Base-by-base conservation (phyloP, 2,888 invertebrate genomes). In the Scaptomyza caliginosa region DNA sequence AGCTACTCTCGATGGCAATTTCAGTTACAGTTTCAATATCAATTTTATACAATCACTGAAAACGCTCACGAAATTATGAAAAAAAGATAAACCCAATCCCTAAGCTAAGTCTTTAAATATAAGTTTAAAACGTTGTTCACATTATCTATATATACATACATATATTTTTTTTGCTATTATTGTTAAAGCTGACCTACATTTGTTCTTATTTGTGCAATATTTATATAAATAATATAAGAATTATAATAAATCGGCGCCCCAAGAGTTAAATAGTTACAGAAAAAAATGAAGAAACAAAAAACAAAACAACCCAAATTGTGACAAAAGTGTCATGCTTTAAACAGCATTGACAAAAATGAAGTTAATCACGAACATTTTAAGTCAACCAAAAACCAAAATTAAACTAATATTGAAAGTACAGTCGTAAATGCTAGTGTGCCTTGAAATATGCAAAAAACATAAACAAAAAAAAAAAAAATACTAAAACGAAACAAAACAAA, bases 341-440 rank as follows among this genome's bases (percentile, higher is more conserved):
- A 26, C 38, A 34, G 46, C 60, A 38, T 62, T 45, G 46, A 48
- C 36, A 52, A 17, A 49, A 39, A 39, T 34, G 28, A 64, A 43
- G 28, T 32, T 54, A 30, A 40, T 38, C 19, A 46, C 54, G 49
- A 65, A 49, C 55, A 42, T 60, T 57, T 57, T 51, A 68, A 67
- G 65, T 66, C 52, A 62, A 66, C 54, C 49, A 42, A 74, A 34
- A 71, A 69, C 54, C 34, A 54, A 66, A 62, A 67, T 51, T 58
- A 71, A 67, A 67, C 4, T 60, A 79, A 74, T 63, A 74, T 76
- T 70, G 67, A 81, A 83, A 80, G 82, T 87, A 85, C 79, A 77
- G 88, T 82, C 65, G 67, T 80, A 88, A 78, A 79, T 86, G 89
- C 86, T 89, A 89, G 89, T 89, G 89, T 89, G 89, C 89, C 89